Base-by-base conservation (phyloP, 2,888 invertebrate species). In the Diabrotica balteata region DNA sequence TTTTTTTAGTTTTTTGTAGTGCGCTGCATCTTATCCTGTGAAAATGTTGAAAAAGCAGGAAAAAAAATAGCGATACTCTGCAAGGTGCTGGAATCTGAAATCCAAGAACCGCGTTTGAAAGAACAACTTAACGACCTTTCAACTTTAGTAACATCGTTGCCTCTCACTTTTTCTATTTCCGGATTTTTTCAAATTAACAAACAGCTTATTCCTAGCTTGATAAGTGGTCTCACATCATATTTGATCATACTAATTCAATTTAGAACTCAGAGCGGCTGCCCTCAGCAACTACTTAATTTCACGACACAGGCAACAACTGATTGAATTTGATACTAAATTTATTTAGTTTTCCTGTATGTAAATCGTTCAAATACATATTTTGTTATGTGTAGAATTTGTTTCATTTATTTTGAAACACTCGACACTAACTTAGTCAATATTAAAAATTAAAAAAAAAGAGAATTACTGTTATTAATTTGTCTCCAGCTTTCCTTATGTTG, bases 241-340 rank as follows among this genome's bases (percentile, higher is more conserved):
- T 22, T 57, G 44, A 57, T 57, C 17, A 57, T 57, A 45, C 11
- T 57, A 43, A 57, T 57, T 45, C 57, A 57, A 44, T 57, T 57
- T 46, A 57, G 32, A 2, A 0, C n/a, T 54, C 2, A 47, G 4
- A 47, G 3, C 10, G 10, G 9, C 8, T 47, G 47, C 10, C 10
- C 8, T 4, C 47, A 47, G 10, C 10, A 47, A 7, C 32, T 32
- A 4, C 32, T 32, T 32, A 32, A 32, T 32, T 4, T 32, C 32
- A 32, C 32, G 5, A 32, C 3, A 4, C 32, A 32, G 3, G 5
- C 32, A 32, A 32, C 32, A 32, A 32, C 17, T 32, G 32, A 32
- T 32, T 32, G 0, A 32, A 32, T 32, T 32, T 32, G 32, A 32
- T 4, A 32, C 0, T 32, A 2, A 32, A 32, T 2, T 32, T 32